Conservation (phyloP, 2,797 vertebrate genomes). For the Fistularia tabacaria region DNA sequence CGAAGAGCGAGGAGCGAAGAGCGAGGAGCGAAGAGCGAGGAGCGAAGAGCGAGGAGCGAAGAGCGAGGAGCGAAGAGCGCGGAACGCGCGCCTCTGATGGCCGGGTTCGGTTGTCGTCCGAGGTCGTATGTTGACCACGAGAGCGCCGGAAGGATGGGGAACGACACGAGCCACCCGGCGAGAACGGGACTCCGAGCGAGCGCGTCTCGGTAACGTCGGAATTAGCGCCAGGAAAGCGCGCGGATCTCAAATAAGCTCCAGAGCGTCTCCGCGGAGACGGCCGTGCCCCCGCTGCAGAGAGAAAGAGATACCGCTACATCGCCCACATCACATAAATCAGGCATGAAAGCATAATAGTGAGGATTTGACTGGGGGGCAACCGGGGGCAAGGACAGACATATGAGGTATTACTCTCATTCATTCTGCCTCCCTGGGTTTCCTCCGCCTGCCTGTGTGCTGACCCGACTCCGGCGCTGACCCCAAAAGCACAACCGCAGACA, state of each 20-base stretch:
- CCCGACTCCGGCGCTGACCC: constrained; percentile 60
- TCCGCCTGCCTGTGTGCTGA: constrained; percentile 39
- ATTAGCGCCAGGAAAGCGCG: too few relatives aligned
- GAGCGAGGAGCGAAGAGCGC: too few relatives aligned
- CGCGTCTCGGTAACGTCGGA: too few relatives aligned
- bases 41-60: too few relatives aligned
- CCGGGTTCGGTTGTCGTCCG: too few relatives aligned
- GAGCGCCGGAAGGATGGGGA: too few relatives aligned
- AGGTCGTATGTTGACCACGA: too few relatives aligned
- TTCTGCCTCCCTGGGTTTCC: constrained; percentile 41
- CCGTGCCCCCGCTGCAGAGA: constrained; percentile 25
- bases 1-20: too few relatives aligned
- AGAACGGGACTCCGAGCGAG: too few relatives aligned
- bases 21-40: too few relatives aligned
- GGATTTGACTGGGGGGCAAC: constrained; percentile 63
- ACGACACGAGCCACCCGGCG: too few relatives aligned
- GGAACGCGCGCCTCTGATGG: too few relatives aligned
- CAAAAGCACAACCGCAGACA: constrained; percentile 57
- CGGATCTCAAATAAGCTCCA: background rate
- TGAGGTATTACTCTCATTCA: constrained; percentile 61
- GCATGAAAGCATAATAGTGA: constrained; percentile 55
- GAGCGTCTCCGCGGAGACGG: constrained; percentile 21
- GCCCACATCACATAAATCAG: constrained; percentile 59
- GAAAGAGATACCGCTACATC: constrained; percentile 41
- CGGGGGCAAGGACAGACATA: constrained; percentile 50